Evolutionary conservation across 2,113 vertebrate genomes (phyloP).

Genomic region (Mobula birostris): DNA sequence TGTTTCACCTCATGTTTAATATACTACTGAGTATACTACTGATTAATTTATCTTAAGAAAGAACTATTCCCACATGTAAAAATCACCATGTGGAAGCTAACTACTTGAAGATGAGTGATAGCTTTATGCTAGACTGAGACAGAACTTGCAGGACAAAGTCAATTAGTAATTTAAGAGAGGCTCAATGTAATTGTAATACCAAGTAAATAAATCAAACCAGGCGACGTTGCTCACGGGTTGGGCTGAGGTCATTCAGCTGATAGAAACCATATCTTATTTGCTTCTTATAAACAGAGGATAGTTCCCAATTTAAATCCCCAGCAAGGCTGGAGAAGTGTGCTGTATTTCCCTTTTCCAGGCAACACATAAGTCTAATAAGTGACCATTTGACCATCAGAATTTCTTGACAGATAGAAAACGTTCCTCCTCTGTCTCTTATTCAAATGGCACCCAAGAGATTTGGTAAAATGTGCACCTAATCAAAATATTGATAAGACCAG

Average conservation of each 20-base stretch:
- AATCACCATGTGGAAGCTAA: neutral
- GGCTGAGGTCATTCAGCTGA: slow-evolving; percentile 8
- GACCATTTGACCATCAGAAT: neutral
- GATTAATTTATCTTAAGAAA: neutral
- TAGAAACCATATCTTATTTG: neutral
- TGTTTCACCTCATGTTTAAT: neutral
- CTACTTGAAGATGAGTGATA: neutral
- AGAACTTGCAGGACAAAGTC: neutral
- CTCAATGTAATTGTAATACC: neutral
- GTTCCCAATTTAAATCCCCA: neutral
- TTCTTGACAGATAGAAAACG: neutral
- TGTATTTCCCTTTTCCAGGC: neutral
- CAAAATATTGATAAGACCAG: neutral
- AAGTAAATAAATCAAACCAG: slow-evolving; percentile 5
- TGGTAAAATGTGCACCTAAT: neutral
- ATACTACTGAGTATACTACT: neutral
- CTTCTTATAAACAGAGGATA: neutral
- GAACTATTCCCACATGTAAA: neutral
- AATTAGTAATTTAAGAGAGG: neutral
- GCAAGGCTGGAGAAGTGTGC: neutral
- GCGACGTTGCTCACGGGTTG: neutral
- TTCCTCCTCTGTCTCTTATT: neutral
- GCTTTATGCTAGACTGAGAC: neutral
- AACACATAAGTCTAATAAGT: neutral
- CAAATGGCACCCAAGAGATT: neutral